Conservation (phyloP, 2,797 vertebrate species). For the Gastrophryne carolinensis region DNA sequence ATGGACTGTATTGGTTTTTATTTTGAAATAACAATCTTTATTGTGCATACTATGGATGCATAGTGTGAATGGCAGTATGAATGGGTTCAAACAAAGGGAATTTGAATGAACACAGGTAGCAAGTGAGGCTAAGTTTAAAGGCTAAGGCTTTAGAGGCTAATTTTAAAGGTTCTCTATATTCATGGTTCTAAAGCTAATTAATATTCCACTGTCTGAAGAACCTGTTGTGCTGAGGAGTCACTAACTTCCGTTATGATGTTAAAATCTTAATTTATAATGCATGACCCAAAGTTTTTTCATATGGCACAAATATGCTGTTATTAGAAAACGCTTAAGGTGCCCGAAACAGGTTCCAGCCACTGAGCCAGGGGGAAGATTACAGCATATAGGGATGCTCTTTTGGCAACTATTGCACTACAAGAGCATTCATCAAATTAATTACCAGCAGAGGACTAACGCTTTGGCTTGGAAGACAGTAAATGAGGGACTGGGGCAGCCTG, state of each 20-base stretch:
- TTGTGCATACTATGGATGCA: too few species aligned
- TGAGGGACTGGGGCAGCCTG: constrained; percentile 92
- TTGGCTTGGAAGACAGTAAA: constrained; percentile 96
- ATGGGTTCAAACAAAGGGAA: too few species aligned
- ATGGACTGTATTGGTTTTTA: too few species aligned
- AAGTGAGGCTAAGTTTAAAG: too few species aligned
- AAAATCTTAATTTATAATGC: not conserved
- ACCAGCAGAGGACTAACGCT: constrained; percentile 88
- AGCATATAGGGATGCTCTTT: constrained; percentile 68
- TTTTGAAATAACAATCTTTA: too few species aligned
- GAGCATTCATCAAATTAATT: constrained; percentile 99
- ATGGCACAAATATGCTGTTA: not conserved
- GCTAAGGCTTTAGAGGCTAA: too few species aligned
- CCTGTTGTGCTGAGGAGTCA: not conserved
- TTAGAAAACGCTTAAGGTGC: constrained; percentile 77
- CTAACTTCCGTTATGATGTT: not conserved
- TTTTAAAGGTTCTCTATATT: too few species aligned
- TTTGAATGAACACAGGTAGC: too few species aligned
- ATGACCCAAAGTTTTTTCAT: not conserved
- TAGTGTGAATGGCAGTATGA: too few species aligned
- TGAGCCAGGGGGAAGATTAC: constrained; percentile 67
- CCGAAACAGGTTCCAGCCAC: constrained; percentile 81
- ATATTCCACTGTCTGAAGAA: not conserved
- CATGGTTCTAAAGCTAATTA: too few species aligned
- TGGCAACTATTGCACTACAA: constrained; percentile 76